Conservation (phyloP, 2,888 invertebrate species). For the Cheiracanthium punctorium region DNA sequence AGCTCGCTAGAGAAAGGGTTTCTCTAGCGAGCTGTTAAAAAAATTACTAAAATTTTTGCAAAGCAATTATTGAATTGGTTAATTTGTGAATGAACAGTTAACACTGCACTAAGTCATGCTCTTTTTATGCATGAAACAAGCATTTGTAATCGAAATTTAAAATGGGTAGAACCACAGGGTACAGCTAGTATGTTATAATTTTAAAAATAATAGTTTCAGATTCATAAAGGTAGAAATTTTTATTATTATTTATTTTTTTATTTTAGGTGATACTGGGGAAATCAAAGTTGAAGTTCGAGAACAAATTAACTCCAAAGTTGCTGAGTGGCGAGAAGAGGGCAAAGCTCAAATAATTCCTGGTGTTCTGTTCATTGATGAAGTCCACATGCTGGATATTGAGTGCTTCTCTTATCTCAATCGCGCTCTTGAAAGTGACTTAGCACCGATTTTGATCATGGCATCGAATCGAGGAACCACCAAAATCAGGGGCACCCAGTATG, state of each 20-base stretch:
- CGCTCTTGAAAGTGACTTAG: conserved; percentile 96
- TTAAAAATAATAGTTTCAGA: too few species aligned
- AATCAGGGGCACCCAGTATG: conserved; percentile 94
- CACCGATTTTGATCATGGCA: conserved; percentile 98
- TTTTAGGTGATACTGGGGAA: conserved; percentile 96
- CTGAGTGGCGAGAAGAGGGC: conserved; percentile 99
- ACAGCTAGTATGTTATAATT: too few species aligned
- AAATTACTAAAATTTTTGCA: too few species aligned
- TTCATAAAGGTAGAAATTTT: too few species aligned
- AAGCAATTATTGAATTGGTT: too few species aligned
- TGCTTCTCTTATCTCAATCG: conserved; percentile 99
- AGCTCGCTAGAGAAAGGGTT: too few species aligned
- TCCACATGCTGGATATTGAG: conserved; percentile 99
- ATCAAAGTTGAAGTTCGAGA: conserved; percentile 98
- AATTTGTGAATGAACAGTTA: too few species aligned
- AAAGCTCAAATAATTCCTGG: conserved; percentile 99
- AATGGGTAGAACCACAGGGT: too few species aligned
- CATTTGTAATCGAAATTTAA: too few species aligned
- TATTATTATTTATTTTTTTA: conserved; percentile 41
- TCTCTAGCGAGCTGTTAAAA: too few species aligned
- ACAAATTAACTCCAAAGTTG: conserved; percentile 97
- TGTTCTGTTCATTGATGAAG: conserved; percentile 97
- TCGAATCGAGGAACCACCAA: conserved; percentile 96
- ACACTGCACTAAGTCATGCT: too few species aligned
- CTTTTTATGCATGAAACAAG: too few species aligned